These are phyloP conservation scores for Thera obeliscata DNA, from an alignment of 2,888 invertebrate species.

Conservation along the genomic window DNA sequence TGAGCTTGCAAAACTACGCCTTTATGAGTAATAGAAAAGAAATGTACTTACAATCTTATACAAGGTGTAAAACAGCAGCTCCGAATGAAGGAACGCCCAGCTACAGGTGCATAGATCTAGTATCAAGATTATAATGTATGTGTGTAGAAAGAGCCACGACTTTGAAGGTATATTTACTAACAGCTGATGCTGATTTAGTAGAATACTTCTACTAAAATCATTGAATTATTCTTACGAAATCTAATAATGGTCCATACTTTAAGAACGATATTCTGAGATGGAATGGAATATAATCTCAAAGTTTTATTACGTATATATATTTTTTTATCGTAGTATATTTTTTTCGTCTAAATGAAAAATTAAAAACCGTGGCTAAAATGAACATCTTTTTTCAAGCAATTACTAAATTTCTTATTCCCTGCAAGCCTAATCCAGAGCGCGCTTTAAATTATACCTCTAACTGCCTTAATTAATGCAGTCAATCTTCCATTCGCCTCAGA, in stretches of 20 bases:
- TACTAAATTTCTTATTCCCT: constrained; percentile 36
- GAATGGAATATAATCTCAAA: no score
- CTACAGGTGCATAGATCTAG: no score
- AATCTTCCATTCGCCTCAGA: constrained; percentile 75
- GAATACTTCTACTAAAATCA: no score
- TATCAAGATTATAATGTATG: no score
- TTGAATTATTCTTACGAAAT: no score
- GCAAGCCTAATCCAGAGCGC: constrained; percentile 46
- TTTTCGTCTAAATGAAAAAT: neutral
- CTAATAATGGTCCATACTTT: no score
- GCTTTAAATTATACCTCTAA: constrained; percentile 58
- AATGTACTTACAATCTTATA: constrained; percentile 41
- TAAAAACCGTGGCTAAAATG: neutral
- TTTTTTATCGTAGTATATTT: no score
- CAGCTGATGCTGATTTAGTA: no score
- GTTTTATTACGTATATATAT: no score
- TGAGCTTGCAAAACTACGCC: constrained; percentile 71
- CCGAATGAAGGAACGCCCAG: neutral
- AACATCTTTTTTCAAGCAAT: constrained; percentile 33
- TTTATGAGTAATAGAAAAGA: constrained; percentile 73
- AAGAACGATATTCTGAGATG: no score
- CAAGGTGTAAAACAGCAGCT: neutral
- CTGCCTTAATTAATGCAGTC: constrained; percentile 70
- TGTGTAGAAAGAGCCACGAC: no score
- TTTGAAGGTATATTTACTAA: no score